These are phyloP conservation scores for Drosophila meridionalis DNA, from an alignment of 2,888 invertebrate species.

Conservation along the genomic window DNA sequence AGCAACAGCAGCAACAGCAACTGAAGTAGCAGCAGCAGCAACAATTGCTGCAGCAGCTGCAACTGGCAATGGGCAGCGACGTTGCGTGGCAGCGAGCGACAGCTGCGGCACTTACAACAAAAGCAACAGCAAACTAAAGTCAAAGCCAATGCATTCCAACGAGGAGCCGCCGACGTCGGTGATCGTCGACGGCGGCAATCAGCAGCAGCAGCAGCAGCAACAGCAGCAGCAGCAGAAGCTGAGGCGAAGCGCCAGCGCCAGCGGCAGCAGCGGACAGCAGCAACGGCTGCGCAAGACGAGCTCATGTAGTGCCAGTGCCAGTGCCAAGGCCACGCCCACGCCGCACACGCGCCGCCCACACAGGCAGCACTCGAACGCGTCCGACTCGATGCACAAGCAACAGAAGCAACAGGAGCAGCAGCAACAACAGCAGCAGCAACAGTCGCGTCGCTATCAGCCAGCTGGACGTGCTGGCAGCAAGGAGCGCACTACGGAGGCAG, in stretches of 20 bases:
- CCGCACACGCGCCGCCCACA: slow-evolving; percentile 48
- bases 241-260: slow-evolving; percentile 47
- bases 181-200: slow-evolving; percentile 63
- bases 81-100: slow-evolving; percentile 63
- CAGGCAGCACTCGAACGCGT: slow-evolving; percentile 59
- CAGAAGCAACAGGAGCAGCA: slow-evolving; percentile 23
- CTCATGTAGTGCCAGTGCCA: slow-evolving; percentile 68
- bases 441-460: slow-evolving; percentile 57
- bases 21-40: slow-evolving; percentile 10
- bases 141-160: slow-evolving; percentile 82
- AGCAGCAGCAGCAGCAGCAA: slow-evolving; percentile 36
- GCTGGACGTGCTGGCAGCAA: slow-evolving; percentile 48
- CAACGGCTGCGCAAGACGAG: slow-evolving; percentile 74
- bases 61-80: slow-evolving; percentile 68
- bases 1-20: slow-evolving; percentile 12
- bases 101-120: slow-evolving; percentile 44
- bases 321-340: slow-evolving; percentile 45
- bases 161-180: slow-evolving; percentile 75
- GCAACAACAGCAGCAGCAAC: slow-evolving; percentile 24
- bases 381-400: slow-evolving; percentile 39
- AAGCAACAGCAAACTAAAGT: slow-evolving; percentile 46
- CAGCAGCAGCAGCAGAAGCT: slow-evolving; percentile 26
- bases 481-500: slow-evolving; percentile 36
- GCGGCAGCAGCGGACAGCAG: slow-evolving; percentile 48
- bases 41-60: slow-evolving; percentile 25